These are phyloP conservation scores for Eupithecia exiguata DNA, from an alignment of 2,888 invertebrate genomes.

Conservation along the genomic window DNA sequence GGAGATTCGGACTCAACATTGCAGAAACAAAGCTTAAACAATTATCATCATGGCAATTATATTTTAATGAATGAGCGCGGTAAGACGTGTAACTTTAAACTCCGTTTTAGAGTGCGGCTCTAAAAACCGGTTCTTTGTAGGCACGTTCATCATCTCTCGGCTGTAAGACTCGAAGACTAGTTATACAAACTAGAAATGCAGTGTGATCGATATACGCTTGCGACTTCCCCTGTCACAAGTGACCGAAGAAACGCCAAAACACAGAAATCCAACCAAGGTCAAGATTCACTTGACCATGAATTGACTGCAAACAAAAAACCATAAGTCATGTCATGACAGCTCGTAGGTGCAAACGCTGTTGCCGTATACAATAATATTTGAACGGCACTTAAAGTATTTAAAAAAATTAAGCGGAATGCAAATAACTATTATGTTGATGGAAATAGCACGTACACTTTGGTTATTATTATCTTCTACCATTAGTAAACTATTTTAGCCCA, in stretches of 20 bases:
- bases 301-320: conserved; percentile 44
- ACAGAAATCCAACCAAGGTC: conserved; percentile 46
- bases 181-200: neutral
- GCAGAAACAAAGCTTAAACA: neutral
- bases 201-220: neutral
- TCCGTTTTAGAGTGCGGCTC: neutral
- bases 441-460: neutral
- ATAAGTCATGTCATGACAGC: neutral
- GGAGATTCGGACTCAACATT: neutral
- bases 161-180: neutral
- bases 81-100: neutral
- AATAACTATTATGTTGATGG: neutral
- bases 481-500: neutral
- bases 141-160: neutral
- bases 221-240: conserved; percentile 28
- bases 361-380: neutral
- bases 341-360: conserved; percentile 8
- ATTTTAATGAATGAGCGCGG: neutral
- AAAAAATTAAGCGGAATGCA: neutral
- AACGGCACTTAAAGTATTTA: neutral
- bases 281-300: conserved; percentile 52
- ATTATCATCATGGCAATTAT: neutral
- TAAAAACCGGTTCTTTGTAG: neutral
- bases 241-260: conserved; percentile 28
- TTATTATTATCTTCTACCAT: neutral